These are phyloP conservation scores for Andrena chrysosceles DNA, from an alignment of 2,888 invertebrate species.

Conservation along the genomic window DNA sequence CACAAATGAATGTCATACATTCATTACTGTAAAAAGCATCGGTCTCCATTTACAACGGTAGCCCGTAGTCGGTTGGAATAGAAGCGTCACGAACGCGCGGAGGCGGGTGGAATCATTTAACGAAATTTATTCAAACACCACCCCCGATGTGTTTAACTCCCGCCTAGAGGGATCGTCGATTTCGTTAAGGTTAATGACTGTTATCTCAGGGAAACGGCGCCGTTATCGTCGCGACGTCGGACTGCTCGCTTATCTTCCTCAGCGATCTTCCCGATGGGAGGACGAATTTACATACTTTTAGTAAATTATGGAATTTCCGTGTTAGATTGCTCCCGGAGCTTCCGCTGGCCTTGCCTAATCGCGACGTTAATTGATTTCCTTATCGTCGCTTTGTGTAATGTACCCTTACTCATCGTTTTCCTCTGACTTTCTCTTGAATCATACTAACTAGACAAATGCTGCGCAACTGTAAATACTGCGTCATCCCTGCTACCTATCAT, in stretches of 20 bases:
- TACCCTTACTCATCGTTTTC: too few species aligned
- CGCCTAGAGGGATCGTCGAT: background rate
- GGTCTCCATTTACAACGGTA: background rate
- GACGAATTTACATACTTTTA: conserved; percentile 14
- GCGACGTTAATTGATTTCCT: conserved; percentile 40
- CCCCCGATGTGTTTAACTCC: background rate
- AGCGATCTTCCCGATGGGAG: conserved; percentile 24
- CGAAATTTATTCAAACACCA: conserved; percentile 7
- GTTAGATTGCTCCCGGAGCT: background rate
- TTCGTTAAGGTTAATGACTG: background rate
- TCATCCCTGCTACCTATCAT: too few species aligned
- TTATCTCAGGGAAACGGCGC: conserved; percentile 13
- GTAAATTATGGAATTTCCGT: conserved; percentile 18
- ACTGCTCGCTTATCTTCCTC: conserved; percentile 29
- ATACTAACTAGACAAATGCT: too few species aligned
- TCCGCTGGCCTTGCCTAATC: conserved; percentile 14
- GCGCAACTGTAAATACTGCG: too few species aligned
- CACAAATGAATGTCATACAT: background rate
- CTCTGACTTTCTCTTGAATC: too few species aligned
- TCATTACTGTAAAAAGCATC: background rate
- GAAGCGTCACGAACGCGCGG: background rate
- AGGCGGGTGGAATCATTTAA: background rate
- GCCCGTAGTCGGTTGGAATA: background rate
- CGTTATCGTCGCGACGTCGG: conserved; percentile 32
- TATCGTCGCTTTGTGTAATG: background rate